phyloP scores from a whole-genome alignment of 2,888 invertebrate species.

The Pemphredon lugubris region DNA sequence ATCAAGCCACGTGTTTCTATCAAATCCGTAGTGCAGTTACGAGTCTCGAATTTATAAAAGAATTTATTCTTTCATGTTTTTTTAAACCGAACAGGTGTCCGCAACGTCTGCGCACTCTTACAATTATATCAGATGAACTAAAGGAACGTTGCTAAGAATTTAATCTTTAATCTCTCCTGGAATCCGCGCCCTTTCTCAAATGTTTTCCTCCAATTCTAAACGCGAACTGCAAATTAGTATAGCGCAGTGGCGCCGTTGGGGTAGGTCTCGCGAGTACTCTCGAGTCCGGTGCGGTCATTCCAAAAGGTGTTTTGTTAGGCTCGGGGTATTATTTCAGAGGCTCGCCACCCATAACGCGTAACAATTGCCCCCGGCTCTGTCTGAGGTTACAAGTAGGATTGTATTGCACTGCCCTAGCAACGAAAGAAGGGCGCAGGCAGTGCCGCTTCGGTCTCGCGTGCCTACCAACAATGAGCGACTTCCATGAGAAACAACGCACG shows the following conservation, averaged over 20 bases:
- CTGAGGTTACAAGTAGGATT: slow-evolving; percentile 63
- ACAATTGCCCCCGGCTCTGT: slow-evolving; percentile 55
- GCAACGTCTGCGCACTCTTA: too few relatives aligned
- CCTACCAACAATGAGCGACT: slow-evolving; percentile 62
- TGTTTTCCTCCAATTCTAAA: background rate
- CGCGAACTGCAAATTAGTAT: background rate
- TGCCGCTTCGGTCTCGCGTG: slow-evolving; percentile 52
- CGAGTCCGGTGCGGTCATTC: slow-evolving; percentile 35
- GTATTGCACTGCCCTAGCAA: slow-evolving; percentile 47
- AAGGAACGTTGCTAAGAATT: too few relatives aligned
- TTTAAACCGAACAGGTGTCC: too few relatives aligned
- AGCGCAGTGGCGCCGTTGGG: slow-evolving; percentile 44
- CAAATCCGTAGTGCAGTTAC: too few relatives aligned
- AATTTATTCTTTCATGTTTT: too few relatives aligned
- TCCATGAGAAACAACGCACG: slow-evolving; percentile 30
- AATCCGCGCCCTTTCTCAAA: too few relatives aligned
- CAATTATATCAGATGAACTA: too few relatives aligned
- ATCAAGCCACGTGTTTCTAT: too few relatives aligned
- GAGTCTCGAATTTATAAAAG: too few relatives aligned
- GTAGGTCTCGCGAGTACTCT: slow-evolving; percentile 45
- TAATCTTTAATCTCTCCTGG: background rate
- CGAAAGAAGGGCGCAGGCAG: slow-evolving; percentile 22
- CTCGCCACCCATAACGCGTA: slow-evolving; percentile 65
- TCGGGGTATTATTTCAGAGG: slow-evolving; percentile 63
- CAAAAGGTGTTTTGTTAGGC: slow-evolving; percentile 49